phyloP scores from a whole-genome alignment of 2,888 invertebrate genomes.

The Ochlodes sylvanus region DNA sequence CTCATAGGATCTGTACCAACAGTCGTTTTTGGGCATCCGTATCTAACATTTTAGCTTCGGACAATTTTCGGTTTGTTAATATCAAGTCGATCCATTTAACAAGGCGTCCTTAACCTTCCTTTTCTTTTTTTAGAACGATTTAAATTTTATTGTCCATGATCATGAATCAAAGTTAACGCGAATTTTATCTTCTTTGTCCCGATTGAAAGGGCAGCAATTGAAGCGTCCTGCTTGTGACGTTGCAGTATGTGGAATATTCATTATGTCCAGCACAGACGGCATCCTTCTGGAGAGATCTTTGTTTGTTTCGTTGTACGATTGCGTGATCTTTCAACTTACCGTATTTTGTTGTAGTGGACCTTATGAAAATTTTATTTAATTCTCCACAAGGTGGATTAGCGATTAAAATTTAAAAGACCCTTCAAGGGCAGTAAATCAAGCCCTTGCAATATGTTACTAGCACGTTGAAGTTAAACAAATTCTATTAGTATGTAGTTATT shows the following conservation, averaged over 20 bases:
- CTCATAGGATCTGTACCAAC: too few relatives aligned
- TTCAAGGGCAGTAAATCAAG: too few relatives aligned
- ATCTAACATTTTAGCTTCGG: too few relatives aligned
- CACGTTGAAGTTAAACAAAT: too few relatives aligned
- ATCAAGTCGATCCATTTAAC: neutral
- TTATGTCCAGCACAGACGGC: slow-evolving; percentile 6
- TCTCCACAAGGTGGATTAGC: too few relatives aligned
- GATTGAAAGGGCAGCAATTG: slow-evolving; percentile 24
- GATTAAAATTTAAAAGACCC: too few relatives aligned
- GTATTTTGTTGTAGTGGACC: too few relatives aligned
- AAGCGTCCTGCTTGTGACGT: slow-evolving; percentile 26
- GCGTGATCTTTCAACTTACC: slow-evolving; percentile 5
- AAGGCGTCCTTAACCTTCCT: neutral
- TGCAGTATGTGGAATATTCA: slow-evolving; percentile 19
- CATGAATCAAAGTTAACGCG: slow-evolving; percentile 9
- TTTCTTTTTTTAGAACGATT: slow-evolving; percentile 2
- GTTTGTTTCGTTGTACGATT: neutral
- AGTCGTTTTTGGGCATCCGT: neutral
- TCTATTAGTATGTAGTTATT: too few relatives aligned
- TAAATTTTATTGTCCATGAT: slow-evolving; percentile 1
- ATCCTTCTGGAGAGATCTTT: slow-evolving; percentile 3
- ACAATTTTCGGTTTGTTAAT: too few relatives aligned
- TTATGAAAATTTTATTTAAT: too few relatives aligned
- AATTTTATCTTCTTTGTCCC: slow-evolving; percentile 10
- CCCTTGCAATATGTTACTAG: too few relatives aligned